phyloP scores from a whole-genome alignment of 2,113 vertebrate species.

The Corythornis vintsioides region DNA sequence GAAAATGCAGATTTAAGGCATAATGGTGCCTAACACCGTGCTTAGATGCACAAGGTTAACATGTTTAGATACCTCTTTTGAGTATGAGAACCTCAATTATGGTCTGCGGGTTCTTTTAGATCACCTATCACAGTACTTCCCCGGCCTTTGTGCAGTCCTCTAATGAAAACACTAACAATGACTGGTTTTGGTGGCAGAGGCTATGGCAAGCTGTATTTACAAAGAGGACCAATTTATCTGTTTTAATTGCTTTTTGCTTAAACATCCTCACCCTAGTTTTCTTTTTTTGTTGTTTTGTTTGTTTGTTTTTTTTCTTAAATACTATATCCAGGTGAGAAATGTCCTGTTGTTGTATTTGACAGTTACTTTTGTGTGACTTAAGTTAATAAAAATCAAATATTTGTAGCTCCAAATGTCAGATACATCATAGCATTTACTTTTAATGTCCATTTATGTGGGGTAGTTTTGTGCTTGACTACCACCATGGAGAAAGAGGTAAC shows the following conservation, averaged over 20 bases:
- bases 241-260: neutral
- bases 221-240: neutral
- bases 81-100: neutral
- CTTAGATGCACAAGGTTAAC: neutral
- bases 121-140: neutral
- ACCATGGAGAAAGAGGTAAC: neutral
- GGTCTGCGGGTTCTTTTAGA: neutral
- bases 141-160: neutral
- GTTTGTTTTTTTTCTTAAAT: neutral
- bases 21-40: neutral
- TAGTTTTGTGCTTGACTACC: neutral
- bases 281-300: neutral
- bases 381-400: neutral
- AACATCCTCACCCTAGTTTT: neutral
- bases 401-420: neutral
- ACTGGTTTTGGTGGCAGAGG: neutral
- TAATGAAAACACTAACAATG: neutral
- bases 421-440: neutral
- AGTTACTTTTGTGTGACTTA: neutral
- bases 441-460: neutral
- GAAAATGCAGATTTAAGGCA: neutral
- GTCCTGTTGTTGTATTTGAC: neutral
- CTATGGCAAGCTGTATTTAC: neutral
- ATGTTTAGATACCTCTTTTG: neutral
- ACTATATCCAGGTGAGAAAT: neutral